Evolutionary conservation across 2,797 vertebrate genomes (phyloP).

Genomic region (Tachyglossus aculeatus): DNA sequence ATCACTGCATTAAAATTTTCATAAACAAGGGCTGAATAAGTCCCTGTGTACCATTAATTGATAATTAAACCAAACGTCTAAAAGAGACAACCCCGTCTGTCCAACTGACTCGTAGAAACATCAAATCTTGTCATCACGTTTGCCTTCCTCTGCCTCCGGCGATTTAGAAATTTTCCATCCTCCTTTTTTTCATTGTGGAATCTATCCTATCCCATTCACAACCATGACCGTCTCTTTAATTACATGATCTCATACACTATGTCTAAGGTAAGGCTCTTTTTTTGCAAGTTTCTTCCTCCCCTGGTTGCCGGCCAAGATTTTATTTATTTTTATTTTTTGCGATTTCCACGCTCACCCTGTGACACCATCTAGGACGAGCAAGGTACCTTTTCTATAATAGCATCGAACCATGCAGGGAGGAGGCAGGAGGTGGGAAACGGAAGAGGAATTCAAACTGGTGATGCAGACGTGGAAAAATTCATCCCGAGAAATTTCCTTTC

Average conservation of each 20-base stretch:
- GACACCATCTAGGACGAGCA: background rate
- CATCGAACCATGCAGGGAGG: background rate
- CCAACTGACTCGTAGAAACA: too few relatives aligned
- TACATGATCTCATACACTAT: conserved; percentile 11
- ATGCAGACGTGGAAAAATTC: background rate
- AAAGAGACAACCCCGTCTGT: too few relatives aligned
- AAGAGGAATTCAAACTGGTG: background rate
- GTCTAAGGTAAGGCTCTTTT: too few relatives aligned
- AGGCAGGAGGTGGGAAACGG: background rate
- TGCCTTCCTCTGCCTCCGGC: background rate
- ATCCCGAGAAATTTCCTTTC: too few relatives aligned
- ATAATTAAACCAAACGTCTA: too few relatives aligned
- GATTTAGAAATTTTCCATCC: background rate
- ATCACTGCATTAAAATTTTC: too few relatives aligned
- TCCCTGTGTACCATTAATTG: too few relatives aligned
- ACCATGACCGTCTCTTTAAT: background rate
- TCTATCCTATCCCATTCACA: background rate
- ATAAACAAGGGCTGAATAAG: too few relatives aligned
- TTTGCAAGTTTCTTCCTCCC: too few relatives aligned
- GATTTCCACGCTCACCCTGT: background rate
- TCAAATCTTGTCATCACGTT: background rate
- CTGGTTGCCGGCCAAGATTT: too few relatives aligned
- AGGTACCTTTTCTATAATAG: background rate
- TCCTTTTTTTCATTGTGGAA: background rate
- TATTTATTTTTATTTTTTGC: background rate